Evolutionary conservation across 1,140 invertebrate genomes (phyloP), one percentile per base, ranked within the genome.

Genomic region (Zaprionus camerounensis): DNA sequence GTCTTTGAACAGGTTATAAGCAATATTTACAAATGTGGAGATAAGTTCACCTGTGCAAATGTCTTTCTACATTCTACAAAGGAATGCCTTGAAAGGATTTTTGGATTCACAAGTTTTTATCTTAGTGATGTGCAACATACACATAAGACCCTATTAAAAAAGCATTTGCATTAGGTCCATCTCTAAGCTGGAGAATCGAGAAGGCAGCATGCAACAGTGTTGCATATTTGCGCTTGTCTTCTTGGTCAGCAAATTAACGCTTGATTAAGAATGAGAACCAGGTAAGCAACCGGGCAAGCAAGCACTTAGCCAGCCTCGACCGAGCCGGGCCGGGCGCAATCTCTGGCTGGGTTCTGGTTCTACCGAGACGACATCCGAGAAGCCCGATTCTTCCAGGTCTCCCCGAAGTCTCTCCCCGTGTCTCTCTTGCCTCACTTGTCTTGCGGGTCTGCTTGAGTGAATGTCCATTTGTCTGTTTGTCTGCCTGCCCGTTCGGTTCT

Each of bases 221-320:
- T 75, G 72, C 53, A 67, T 24, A 85, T 81, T 81, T 79, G 81
- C 65, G 58, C 77, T 81, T 71, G 78, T 58, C 82, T 62, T 62
- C 46, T 55, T 85, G 82, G 78, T 61, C 82, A 22, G 75, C 71
- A 79, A 85, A 85, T 86, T 82, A 82, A 85, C 71, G 79, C 82
- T 85, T 82, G 82, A 85, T 82, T 86, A 79, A 73, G 69, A 86
- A 72, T 62, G 57, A 51, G 46, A 72, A 71, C 44, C 68, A 58
- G 61, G 36, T 61, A 71, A 59, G 38, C 62, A 72, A 71, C 44
- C 68, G 57, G 61, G 36, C 55, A 71, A 59, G 38, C 62, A 66
- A 56, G 57, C 69, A 72, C 69, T 76, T 76, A 72, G 74, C 56
- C 74, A 59, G 28, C 71, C 62, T 7, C 31, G 41, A 7, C 41